These are phyloP conservation scores for Pseudochaenichthys georgianus DNA, from an alignment of 2,797 vertebrate genomes.

Conservation along the genomic window DNA sequence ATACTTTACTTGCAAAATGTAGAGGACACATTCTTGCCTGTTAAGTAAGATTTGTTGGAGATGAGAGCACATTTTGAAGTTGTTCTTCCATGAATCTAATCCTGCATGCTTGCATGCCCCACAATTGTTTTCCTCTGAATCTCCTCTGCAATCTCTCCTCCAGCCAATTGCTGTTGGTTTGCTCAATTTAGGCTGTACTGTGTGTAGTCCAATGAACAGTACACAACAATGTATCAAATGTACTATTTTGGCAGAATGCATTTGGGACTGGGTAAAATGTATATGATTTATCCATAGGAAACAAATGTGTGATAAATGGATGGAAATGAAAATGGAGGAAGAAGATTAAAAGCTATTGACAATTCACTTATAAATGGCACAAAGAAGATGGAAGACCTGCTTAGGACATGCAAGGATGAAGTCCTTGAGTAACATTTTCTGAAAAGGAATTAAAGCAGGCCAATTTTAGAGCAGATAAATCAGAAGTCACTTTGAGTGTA, in stretches of 20 bases:
- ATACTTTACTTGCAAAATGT: not conserved
- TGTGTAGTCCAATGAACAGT: not conserved
- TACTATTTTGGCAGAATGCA: not conserved
- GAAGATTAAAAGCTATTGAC: conserved; percentile 33
- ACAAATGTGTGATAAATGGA: conserved; percentile 25
- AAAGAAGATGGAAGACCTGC: not conserved
- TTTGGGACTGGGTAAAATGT: conserved; percentile 6
- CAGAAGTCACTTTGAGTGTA: not conserved
- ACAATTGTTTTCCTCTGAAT: conserved; percentile 1
- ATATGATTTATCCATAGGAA: conserved; percentile 16
- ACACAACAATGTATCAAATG: not conserved
- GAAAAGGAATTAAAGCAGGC: not conserved
- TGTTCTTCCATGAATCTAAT: not conserved
- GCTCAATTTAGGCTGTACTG: not conserved
- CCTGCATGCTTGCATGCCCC: not conserved
- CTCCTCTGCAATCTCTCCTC: not conserved
- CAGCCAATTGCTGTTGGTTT: not conserved
- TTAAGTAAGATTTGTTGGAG: not conserved
- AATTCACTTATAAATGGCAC: not conserved
- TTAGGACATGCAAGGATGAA: not conserved
- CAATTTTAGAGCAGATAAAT: conserved; percentile 9
- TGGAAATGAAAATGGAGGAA: conserved; percentile 17
- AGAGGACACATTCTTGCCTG: too few species aligned
- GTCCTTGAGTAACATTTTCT: not conserved
- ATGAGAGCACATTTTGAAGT: not conserved